A percentile compares a stretch with the other conserved stretches of the same genome.
Conservation (phyloP, 2,797 vertebrate genomes). For the Intellagama lesueurii region DNA sequence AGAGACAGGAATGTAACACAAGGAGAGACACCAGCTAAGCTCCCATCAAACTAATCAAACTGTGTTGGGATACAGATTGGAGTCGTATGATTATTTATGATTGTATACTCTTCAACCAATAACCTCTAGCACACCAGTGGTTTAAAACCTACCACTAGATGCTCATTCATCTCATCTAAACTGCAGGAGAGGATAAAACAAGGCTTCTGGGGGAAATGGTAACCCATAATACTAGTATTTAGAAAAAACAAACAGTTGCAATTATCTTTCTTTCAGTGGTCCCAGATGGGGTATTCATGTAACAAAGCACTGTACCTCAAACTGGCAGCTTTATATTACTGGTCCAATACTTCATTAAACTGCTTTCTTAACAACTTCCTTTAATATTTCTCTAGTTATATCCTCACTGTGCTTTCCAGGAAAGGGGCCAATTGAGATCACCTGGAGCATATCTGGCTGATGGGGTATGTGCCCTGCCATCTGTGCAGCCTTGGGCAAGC, state of each 20-base stretch:
- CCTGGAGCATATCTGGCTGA: too few species aligned
- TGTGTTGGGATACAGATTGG: neutral
- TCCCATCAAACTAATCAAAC: conserved; percentile 62
- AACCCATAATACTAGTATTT: neutral
- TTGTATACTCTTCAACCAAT: conserved; percentile 61
- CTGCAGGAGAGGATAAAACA: neutral
- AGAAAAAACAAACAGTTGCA: conserved; percentile 22
- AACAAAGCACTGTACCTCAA: neutral
- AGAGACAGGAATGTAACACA: conserved; percentile 48
- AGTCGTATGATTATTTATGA: too few species aligned
- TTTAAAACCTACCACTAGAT: conserved; percentile 56
- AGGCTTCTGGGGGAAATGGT: neutral
- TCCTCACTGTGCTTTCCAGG: too few species aligned
- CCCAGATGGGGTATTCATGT: neutral
- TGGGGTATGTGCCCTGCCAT: too few species aligned
- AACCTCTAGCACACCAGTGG: conserved; percentile 42
- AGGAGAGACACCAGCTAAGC: conserved; percentile 45
- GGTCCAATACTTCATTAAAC: neutral
- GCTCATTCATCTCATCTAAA: conserved; percentile 55
- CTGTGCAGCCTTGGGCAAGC: too few species aligned
- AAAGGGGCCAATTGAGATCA: too few species aligned
- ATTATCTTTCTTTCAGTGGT: neutral
- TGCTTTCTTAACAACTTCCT: neutral
- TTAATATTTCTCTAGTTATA: conserved; percentile 4
- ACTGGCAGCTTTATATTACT: conserved; percentile 7